Conservation (phyloP, 2,113 vertebrate species). For the Planiliza haematocheilus region DNA sequence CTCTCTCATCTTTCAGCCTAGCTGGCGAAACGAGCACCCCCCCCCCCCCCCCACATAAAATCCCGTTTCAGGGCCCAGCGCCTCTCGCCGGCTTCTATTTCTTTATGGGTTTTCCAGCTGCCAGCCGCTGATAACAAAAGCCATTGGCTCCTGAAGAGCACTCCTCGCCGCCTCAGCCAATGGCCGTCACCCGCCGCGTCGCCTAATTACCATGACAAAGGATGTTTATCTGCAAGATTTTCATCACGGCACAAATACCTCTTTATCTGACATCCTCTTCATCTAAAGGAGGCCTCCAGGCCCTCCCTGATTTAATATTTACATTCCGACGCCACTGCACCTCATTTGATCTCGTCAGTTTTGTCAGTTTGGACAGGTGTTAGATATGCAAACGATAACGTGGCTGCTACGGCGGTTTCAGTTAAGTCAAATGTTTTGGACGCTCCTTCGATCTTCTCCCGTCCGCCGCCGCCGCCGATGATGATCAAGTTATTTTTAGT, state of each 20-base stretch:
- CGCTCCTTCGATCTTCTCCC: slow-evolving; percentile 31
- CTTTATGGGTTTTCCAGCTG: slow-evolving; percentile 79
- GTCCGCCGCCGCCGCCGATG: slow-evolving; percentile 2
- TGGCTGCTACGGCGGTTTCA: slow-evolving; percentile 48
- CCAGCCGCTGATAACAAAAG: slow-evolving; percentile 79
- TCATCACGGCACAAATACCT: slow-evolving; percentile 62
- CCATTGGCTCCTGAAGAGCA: slow-evolving; percentile 71
- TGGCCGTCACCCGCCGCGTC: slow-evolving; percentile 71
- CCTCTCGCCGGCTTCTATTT: slow-evolving; percentile 71
- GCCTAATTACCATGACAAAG: slow-evolving; percentile 79
- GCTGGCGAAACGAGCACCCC: slow-evolving; percentile 70
- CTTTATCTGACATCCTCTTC: slow-evolving; percentile 59
- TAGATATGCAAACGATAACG: slow-evolving; percentile 55
- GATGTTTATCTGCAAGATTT: slow-evolving; percentile 77
- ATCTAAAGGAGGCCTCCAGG: slow-evolving; percentile 51
- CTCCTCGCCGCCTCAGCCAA: slow-evolving; percentile 74
- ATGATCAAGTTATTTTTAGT: slow-evolving; percentile 52
- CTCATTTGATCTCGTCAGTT: slow-evolving; percentile 58
- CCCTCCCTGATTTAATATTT: slow-evolving; percentile 71
- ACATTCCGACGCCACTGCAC: slow-evolving; percentile 51
- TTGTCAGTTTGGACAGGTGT: slow-evolving; percentile 77
- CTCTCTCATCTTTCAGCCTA: slow-evolving; percentile 63
- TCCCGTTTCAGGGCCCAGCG: slow-evolving; percentile 70
- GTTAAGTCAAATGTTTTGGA: slow-evolving; percentile 58
- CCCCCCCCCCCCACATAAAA: slow-evolving; percentile 66